These are phyloP conservation scores for Drosophila setifemur DNA, from an alignment of 1,140 invertebrate genomes.

Conservation along the genomic window DNA sequence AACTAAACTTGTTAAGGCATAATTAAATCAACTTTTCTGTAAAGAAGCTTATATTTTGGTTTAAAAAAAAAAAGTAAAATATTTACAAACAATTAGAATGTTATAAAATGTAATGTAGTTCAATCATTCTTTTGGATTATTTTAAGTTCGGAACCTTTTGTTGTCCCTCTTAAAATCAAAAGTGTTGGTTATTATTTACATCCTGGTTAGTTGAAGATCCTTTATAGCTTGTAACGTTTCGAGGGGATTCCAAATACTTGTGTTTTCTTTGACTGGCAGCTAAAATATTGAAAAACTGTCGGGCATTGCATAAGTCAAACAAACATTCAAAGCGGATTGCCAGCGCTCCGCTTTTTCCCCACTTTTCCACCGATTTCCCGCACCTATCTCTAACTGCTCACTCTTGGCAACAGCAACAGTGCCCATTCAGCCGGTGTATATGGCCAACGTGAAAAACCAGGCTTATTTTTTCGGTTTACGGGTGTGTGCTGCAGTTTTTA, in stretches of 20 bases:
- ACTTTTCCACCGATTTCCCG: background rate
- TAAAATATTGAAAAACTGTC: slow-evolving; percentile 36
- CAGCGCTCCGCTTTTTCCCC: background rate
- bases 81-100: too few species aligned
- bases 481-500: slow-evolving; percentile 48
- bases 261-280: slow-evolving; percentile 11
- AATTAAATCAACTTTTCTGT: too few species aligned
- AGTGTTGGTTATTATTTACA: too few species aligned
- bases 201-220: too few species aligned
- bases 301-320: slow-evolving; percentile 62
- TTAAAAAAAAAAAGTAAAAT: too few species aligned
- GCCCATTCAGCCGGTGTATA: slow-evolving; percentile 29
- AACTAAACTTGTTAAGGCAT: too few species aligned
- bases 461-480: slow-evolving; percentile 39
- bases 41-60: too few species aligned
- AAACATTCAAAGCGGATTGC: slow-evolving; percentile 35
- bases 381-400: slow-evolving; percentile 18
- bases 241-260: background rate
- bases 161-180: too few species aligned
- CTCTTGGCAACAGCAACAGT: slow-evolving; percentile 45
- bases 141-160: too few species aligned
- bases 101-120: too few species aligned
- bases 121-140: too few species aligned
- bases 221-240: too few species aligned
- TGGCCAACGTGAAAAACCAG: slow-evolving; percentile 52